Conservation (phyloP, 2,888 invertebrate species). For the Esperia sulphurella region DNA sequence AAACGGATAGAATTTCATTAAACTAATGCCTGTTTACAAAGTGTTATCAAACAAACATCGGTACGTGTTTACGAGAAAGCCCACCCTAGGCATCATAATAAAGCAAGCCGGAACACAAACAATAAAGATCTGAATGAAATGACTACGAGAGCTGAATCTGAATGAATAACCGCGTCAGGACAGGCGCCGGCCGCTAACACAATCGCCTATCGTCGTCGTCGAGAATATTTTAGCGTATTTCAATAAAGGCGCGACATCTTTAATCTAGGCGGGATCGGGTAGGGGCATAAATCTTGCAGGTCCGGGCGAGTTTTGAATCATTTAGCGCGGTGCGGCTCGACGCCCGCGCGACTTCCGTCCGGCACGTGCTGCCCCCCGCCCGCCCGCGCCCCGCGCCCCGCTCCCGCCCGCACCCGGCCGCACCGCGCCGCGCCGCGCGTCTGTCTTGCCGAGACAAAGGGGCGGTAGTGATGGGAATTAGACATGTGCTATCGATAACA, state of each 20-base stretch:
- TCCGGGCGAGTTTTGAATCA: slow-evolving; percentile 76
- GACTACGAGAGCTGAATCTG: slow-evolving; percentile 54
- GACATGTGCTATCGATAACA: slow-evolving; percentile 23
- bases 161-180: slow-evolving; percentile 37
- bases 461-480: slow-evolving; percentile 50
- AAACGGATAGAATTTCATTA: no score
- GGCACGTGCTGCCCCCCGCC: slow-evolving; percentile 62
- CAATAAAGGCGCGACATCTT: slow-evolving; percentile 78
- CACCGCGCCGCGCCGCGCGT: slow-evolving; percentile 49
- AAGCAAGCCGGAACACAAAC: slow-evolving; percentile 59
- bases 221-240: slow-evolving; percentile 66
- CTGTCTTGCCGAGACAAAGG: slow-evolving; percentile 80
- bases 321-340: slow-evolving; percentile 67
- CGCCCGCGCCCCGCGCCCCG: slow-evolving; percentile 15
- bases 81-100: slow-evolving; percentile 33
- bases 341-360: slow-evolving; percentile 75
- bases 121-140: slow-evolving; percentile 65
- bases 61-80: slow-evolving; percentile 34
- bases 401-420: slow-evolving; percentile 27
- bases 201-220: slow-evolving; percentile 12
- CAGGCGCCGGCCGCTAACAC: not conserved
- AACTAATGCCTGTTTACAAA: no score
- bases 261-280: slow-evolving; percentile 74
- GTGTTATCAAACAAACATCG: not conserved
- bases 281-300: slow-evolving; percentile 78